Conservation (phyloP, 2,888 invertebrate species). For the Cotesia congregata region DNA sequence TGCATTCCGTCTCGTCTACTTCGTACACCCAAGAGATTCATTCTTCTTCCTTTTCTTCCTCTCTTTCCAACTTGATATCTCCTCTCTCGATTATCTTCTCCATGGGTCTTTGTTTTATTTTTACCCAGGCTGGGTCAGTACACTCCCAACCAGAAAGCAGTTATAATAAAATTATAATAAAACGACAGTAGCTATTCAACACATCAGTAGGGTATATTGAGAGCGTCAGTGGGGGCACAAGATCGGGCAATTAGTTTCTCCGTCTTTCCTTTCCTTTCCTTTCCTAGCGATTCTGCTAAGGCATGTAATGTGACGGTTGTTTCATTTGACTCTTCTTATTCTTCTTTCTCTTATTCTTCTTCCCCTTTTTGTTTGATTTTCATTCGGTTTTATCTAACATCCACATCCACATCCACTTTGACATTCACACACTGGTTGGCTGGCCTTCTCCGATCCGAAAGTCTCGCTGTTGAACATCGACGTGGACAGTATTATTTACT, state of each 20-base stretch:
- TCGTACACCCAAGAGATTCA: constrained; percentile 46
- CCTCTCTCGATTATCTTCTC: constrained; percentile 40
- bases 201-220: constrained; percentile 43
- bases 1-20: constrained; percentile 64
- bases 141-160: constrained; percentile 1
- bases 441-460: no score
- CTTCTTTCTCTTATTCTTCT: constrained; percentile 30
- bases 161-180: constrained; percentile 42
- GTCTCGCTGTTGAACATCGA: no score
- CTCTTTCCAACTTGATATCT: constrained; percentile 41
- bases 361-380: not conserved
- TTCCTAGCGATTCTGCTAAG: not conserved
- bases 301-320: no score
- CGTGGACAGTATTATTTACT: not conserved
- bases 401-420: not conserved
- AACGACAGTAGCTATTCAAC: constrained; percentile 36
- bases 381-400: constrained; percentile 21
- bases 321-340: not conserved
- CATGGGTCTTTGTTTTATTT: constrained; percentile 11
- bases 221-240: constrained; percentile 39
- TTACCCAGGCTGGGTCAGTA: not conserved
- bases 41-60: constrained; percentile 36
- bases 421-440: no score
- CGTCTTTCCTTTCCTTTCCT: constrained; percentile 31
- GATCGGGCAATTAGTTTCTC: constrained; percentile 52